Evolutionary conservation across 23 tunicate species (phyloP).

Genomic region (Diplosoma virens): DNA sequence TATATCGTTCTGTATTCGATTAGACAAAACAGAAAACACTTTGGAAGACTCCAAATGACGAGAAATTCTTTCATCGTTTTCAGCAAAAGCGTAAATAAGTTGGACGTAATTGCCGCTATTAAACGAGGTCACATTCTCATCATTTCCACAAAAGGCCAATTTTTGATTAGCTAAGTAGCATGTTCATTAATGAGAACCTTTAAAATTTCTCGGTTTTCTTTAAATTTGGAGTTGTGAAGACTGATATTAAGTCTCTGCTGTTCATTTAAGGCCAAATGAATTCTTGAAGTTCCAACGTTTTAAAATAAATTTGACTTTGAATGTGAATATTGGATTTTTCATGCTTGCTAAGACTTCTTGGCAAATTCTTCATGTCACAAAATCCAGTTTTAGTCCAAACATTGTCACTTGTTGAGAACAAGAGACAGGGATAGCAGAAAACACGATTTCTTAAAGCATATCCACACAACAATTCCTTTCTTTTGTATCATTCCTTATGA

Average conservation of each 20-base stretch:
- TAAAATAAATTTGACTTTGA: too few species aligned
- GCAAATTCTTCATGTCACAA: too few species aligned
- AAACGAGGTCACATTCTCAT: neutral
- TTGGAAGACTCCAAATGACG: constrained; percentile 14
- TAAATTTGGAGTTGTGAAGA: neutral
- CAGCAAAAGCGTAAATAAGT: neutral
- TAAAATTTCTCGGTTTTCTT: too few species aligned
- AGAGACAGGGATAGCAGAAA: constrained; percentile 11
- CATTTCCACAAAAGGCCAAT: too few species aligned
- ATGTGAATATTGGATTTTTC: too few species aligned
- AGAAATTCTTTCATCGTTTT: constrained; percentile 25
- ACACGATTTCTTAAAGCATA: too few species aligned
- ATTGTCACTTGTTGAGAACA: neutral
- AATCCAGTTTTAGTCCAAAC: constrained; percentile 7
- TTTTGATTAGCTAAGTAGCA: too few species aligned
- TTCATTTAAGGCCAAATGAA: constrained; percentile 1
- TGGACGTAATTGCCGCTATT: neutral
- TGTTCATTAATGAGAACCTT: too few species aligned
- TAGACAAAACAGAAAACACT: constrained; percentile 16
- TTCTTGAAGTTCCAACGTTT: neutral
- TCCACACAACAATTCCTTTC: too few species aligned
- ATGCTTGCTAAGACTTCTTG: too few species aligned
- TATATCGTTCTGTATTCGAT: neutral
- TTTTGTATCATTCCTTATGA: neutral
- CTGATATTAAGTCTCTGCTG: neutral